Evolutionary conservation across 2,888 invertebrate species (phyloP).

Genomic region (Idaea aversata): DNA sequence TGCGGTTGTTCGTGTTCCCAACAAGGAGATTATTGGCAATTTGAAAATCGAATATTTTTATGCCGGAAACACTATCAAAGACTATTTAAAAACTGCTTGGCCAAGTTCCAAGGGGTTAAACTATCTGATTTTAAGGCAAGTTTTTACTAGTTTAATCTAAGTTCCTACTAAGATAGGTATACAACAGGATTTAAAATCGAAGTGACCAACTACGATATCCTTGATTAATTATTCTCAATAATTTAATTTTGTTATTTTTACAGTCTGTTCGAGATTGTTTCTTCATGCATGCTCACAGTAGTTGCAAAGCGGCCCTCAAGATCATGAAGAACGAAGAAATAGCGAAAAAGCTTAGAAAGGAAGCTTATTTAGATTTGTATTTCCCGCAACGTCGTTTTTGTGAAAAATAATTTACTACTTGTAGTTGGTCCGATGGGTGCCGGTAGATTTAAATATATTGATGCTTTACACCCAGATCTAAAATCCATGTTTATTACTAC

Average conservation of each 20-base stretch:
- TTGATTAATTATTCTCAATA: background rate
- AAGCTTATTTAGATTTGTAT: constrained; percentile 71
- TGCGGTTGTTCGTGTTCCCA: constrained; percentile 70
- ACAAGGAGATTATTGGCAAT: constrained; percentile 82
- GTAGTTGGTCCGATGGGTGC: background rate
- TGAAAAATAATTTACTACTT: constrained; percentile 20
- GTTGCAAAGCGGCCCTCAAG: constrained; percentile 74
- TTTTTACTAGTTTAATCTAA: background rate
- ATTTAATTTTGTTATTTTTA: constrained; percentile 16
- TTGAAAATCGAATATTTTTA: constrained; percentile 68
- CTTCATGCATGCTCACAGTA: constrained; percentile 74
- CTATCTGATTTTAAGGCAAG: constrained; percentile 69
- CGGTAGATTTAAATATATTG: background rate
- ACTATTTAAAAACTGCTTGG: constrained; percentile 64
- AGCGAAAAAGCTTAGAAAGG: constrained; percentile 68
- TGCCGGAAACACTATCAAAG: constrained; percentile 66
- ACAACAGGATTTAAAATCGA: background rate
- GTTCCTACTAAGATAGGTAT: background rate
- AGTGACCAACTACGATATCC: too few relatives aligned
- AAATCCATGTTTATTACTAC: too few relatives aligned
- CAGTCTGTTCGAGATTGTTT: constrained; percentile 77
- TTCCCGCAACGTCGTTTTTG: constrained; percentile 69
- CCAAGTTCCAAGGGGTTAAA: constrained; percentile 67
- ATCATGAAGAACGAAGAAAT: constrained; percentile 74
- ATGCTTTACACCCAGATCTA: background rate